A percentile compares a stretch with the other conserved stretches of the same genome.
Evolutionary conservation across 2,113 vertebrate species (phyloP).

Genomic region (Petrocephalus zakoni): DNA sequence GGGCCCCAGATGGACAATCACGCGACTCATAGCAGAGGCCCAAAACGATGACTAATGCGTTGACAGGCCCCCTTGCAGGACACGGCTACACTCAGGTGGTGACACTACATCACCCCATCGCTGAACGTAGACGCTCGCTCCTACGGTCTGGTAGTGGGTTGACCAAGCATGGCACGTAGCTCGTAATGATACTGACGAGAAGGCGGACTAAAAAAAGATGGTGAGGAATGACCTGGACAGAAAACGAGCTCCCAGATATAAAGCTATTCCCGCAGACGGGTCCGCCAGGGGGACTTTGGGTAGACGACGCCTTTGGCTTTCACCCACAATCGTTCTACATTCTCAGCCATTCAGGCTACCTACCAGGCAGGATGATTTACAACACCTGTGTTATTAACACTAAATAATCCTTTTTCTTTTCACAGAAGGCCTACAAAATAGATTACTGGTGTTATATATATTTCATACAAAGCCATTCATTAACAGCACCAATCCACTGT

Average conservation of each 20-base stretch:
- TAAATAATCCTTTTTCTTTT: neutral
- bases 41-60: constrained; percentile 45
- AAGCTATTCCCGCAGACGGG: neutral
- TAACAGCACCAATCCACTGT: neutral
- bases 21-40: constrained; percentile 42
- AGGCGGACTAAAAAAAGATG: constrained; percentile 4
- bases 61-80: constrained; percentile 37
- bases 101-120: neutral
- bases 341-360: neutral
- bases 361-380: neutral
- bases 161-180: neutral
- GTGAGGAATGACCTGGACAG: neutral
- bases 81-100: neutral
- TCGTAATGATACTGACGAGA: neutral
- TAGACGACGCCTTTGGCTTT: neutral
- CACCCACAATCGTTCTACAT: neutral
- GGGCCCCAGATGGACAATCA: constrained; percentile 39
- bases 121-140: constrained; percentile 14
- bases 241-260: neutral
- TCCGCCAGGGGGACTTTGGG: neutral
- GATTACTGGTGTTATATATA: neutral
- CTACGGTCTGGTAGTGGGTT: neutral
- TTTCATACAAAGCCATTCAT: neutral
- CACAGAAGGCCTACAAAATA: neutral
- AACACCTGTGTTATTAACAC: neutral